Conservation (phyloP, 2,113 vertebrate genomes). For the Galemys pyrenaicus region DNA sequence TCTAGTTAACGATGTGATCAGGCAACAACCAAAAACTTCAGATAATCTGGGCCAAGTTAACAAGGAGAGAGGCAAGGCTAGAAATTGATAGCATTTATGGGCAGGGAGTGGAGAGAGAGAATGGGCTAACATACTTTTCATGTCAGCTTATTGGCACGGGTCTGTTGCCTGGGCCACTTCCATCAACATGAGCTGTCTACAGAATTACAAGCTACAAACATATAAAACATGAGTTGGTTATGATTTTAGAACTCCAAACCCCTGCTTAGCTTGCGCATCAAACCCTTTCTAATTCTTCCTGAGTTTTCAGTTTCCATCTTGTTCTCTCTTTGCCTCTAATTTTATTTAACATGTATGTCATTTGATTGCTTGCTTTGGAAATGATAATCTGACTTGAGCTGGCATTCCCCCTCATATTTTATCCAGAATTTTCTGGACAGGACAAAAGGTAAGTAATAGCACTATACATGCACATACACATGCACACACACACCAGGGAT, state of each 20-base stretch:
- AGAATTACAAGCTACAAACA: not conserved
- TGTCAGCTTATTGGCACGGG: not conserved
- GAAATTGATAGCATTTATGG: not conserved
- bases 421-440: conserved; percentile 27
- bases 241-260: not conserved
- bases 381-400: not conserved
- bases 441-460: not conserved
- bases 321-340: not conserved
- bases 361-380: not conserved
- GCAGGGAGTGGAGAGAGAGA: not conserved
- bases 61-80: not conserved
- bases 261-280: not conserved
- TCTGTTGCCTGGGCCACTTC: not conserved
- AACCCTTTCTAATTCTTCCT: not conserved
- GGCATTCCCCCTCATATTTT: not conserved
- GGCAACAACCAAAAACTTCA: not conserved
- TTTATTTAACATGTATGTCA: not conserved
- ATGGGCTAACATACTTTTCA: not conserved
- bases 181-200: not conserved
- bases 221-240: not conserved
- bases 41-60: not conserved
- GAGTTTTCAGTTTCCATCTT: not conserved
- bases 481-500: not conserved
- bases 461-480: not conserved
- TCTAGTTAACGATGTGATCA: not conserved